phyloP scores from a whole-genome alignment of 2,113 vertebrate species.

The Saguinus imperator region DNA sequence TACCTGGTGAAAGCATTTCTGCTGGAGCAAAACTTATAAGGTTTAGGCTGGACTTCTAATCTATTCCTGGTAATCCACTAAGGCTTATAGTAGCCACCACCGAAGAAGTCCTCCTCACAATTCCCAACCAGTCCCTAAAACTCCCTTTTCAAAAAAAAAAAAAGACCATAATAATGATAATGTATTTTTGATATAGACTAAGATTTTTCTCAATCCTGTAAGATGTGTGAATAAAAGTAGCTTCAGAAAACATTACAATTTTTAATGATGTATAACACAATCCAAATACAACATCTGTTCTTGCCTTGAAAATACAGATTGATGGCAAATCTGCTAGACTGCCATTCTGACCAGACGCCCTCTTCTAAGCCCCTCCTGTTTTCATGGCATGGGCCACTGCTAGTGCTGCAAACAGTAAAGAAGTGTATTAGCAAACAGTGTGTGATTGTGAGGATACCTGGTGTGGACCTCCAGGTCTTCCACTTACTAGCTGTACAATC shows the following conservation, averaged over 20 bases:
- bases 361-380: neutral
- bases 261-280: neutral
- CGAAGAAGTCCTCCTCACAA: neutral
- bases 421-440: neutral
- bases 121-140: neutral
- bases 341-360: neutral
- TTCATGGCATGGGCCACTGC: neutral
- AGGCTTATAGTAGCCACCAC: neutral
- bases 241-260: neutral
- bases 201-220: neutral
- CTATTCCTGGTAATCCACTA: neutral
- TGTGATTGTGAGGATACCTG: neutral
- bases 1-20: neutral
- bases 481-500: neutral
- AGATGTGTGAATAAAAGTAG: constrained; percentile 1
- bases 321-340: neutral
- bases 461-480: neutral
- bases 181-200: neutral
- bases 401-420: neutral
- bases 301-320: neutral
- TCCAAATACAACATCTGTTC: neutral
- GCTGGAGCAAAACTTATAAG: neutral
- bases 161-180: neutral
- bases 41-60: neutral
- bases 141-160: neutral